Base-by-base conservation (phyloP, 1,140 invertebrate genomes). In the Phenacoccus solenopsis region DNA sequence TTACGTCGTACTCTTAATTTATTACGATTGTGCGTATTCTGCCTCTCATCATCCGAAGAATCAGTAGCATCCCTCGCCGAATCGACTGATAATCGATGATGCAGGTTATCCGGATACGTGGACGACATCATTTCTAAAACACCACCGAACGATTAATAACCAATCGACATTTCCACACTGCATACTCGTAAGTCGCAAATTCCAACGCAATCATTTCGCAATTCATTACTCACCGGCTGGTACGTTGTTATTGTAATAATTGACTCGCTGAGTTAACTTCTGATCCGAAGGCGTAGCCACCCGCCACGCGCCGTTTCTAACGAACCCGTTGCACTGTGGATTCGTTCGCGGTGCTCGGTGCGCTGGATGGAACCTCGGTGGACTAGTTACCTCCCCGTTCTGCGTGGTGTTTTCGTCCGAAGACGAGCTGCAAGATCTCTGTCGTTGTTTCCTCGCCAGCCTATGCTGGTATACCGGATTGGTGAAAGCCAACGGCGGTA, bases 391-490 rank as follows among this genome's bases (percentile, higher is more conserved):
- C 30, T 72, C 69, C 21, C 69, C 71, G 27, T 28, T 70, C 1
- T 30, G 20, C 3, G 67, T 49, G 9, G 9, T 64, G 25, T 75
- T 75, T 27, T 78, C 77, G 22, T 78, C 78, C 16, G 76, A 75
- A 0, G 78, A 78, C n/a, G 78, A 77, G 61, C 73, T 74, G 67
- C 76, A 78, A 0, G 76, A 77, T 64, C 75, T 73, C 35, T 74
- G 74, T 9, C 75, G 73, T 9, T 73, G 70, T 28, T 74, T 73
- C 4, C 73, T 69, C 7, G 73, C 57, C 22, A 73, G 73, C 87
- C 86, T 81, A 88, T 84, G 69, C 75, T 88, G 87, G 77, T 93
- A 94, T 59, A 92, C 87, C 1, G 91, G 91, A 80, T 94, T 94
- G 32, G 89, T 88, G 74, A 94, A 94, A 28, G 91, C 90, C 64